Evolutionary conservation across 2,888 invertebrate genomes (phyloP).

Genomic region (Andrena bucephala): DNA sequence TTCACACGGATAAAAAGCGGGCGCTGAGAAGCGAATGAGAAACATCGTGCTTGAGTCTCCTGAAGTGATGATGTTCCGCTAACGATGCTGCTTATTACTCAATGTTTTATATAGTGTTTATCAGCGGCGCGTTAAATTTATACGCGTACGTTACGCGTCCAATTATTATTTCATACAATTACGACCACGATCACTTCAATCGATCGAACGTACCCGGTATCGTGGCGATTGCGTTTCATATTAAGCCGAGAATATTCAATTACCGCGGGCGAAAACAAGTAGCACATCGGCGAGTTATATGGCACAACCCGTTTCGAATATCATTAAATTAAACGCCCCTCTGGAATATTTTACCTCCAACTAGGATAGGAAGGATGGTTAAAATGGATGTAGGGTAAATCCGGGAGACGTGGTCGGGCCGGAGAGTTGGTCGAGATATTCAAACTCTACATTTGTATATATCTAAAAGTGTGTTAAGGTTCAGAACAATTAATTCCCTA

Average conservation of each 20-base stretch:
- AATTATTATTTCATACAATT: neutral
- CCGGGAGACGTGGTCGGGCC: no score
- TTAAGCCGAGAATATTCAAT: conserved; percentile 3
- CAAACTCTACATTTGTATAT: no score
- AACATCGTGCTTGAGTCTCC: neutral
- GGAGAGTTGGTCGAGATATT: no score
- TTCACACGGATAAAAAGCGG: no score
- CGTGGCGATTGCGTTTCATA: neutral
- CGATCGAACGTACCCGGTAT: conserved; percentile 1
- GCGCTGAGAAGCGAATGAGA: no score
- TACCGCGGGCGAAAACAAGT: neutral
- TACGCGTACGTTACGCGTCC: neutral
- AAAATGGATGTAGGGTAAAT: neutral
- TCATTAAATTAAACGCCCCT: neutral
- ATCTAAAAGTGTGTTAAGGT: no score
- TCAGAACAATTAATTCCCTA: no score
- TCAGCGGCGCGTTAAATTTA: neutral
- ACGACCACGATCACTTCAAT: neutral
- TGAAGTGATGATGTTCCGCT: neutral
- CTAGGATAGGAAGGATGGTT: neutral
- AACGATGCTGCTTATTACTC: neutral
- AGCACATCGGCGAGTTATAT: neutral
- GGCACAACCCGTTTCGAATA: neutral
- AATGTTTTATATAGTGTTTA: neutral
- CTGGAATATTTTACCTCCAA: neutral